These are phyloP conservation scores for Drosophila melanica DNA, from an alignment of 1,140 invertebrate genomes.

Conservation along the genomic window DNA sequence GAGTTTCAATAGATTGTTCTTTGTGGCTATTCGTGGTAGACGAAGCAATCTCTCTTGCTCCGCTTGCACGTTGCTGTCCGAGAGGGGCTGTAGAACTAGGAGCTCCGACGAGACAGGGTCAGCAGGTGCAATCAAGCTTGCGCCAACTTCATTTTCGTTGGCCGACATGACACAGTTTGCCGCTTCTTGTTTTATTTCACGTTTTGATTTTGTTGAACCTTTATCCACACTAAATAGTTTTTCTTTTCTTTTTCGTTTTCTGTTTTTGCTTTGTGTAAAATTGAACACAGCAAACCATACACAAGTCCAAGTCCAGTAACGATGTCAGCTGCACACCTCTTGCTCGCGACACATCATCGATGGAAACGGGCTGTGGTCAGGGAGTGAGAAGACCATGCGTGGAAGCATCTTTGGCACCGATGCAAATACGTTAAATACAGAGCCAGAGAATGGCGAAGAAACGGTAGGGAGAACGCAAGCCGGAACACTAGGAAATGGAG, in stretches of 20 bases:
- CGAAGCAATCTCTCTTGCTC: slow-evolving; percentile 11
- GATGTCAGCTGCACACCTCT: slow-evolving; percentile 56
- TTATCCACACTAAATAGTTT: background rate
- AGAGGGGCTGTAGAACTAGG: slow-evolving; percentile 47
- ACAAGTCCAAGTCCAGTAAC: background rate
- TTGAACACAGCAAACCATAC: no score
- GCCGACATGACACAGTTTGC: slow-evolving; percentile 25
- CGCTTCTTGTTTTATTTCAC: background rate
- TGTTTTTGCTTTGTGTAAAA: background rate
- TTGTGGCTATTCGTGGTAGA: slow-evolving; percentile 59
- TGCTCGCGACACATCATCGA: slow-evolving; percentile 1
- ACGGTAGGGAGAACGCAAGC: background rate
- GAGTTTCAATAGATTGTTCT: slow-evolving; percentile 68
- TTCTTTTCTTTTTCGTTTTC: background rate
- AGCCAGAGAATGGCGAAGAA: background rate
- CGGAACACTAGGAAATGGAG: no score
- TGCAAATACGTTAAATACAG: background rate
- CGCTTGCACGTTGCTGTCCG: slow-evolving; percentile 2
- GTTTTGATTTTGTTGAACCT: slow-evolving; percentile 6
- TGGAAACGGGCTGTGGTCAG: background rate
- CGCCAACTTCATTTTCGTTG: slow-evolving; percentile 9
- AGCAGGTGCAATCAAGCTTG: slow-evolving; percentile 9
- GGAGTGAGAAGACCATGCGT: background rate
- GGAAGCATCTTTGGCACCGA: slow-evolving; percentile 26
- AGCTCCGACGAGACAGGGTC: slow-evolving; percentile 25